Conservation (phyloP, 1,140 invertebrate genomes). For the Piezodorus guildinii region DNA sequence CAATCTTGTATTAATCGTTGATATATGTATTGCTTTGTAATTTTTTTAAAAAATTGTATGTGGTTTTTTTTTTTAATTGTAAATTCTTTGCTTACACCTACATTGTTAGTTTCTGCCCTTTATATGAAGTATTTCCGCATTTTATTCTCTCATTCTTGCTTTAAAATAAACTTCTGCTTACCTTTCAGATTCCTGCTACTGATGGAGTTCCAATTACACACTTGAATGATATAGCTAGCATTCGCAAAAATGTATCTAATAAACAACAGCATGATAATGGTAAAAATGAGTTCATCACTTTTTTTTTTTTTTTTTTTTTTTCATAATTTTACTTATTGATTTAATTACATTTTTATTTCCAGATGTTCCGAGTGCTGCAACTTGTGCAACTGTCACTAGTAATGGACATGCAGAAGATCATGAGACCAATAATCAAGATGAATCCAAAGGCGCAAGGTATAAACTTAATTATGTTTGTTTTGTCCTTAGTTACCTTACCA, state of each 20-base stretch:
- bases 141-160: too few species aligned
- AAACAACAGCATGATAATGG: slow-evolving; percentile 1
- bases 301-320: too few species aligned
- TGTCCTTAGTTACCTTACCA: too few species aligned
- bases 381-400: neutral
- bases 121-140: too few species aligned
- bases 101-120: too few species aligned
- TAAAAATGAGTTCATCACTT: neutral
- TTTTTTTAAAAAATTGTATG: too few species aligned
- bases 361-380: neutral
- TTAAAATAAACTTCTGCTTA: neutral
- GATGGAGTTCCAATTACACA: slow-evolving; percentile 11
- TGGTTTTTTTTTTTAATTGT: too few species aligned
- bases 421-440: neutral
- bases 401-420: neutral
- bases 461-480: too few species aligned
- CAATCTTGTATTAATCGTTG: too few species aligned
- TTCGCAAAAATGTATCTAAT: slow-evolving; percentile 3
- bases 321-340: too few species aligned
- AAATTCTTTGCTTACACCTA: too few species aligned
- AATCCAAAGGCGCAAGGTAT: neutral
- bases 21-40: too few species aligned
- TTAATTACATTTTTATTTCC: neutral
- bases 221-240: neutral
- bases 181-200: slow-evolving; percentile 2